Conservation (phyloP, 1,140 invertebrate genomes). For the Sesamia nonagrioides region DNA sequence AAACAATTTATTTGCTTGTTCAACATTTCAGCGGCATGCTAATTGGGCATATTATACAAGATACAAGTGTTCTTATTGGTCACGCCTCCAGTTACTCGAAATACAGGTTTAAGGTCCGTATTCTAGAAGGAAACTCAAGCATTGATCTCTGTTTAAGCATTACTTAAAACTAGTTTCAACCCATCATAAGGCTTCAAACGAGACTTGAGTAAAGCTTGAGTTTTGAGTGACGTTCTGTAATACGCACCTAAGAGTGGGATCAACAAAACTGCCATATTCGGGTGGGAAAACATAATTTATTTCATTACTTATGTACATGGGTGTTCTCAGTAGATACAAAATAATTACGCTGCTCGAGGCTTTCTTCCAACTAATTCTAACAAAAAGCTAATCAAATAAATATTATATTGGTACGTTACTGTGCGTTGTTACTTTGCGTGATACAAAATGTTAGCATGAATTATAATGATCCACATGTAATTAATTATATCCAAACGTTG, state of each 20-base stretch:
- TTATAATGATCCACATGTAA: conserved; percentile 35
- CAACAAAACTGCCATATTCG: conserved; percentile 28
- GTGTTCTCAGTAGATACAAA: conserved; percentile 75
- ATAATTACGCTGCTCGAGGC: conserved; percentile 72
- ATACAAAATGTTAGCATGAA: conserved; percentile 70
- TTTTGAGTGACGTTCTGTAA: too few relatives aligned
- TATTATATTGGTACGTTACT: conserved; percentile 70
- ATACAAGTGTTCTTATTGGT: background rate
- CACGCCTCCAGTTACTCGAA: background rate
- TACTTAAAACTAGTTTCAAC: too few relatives aligned
- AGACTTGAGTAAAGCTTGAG: too few relatives aligned
- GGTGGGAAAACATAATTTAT: conserved; percentile 85
- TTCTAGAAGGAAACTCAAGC: too few relatives aligned
- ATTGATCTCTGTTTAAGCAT: too few relatives aligned
- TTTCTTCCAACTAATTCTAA: conserved; percentile 67
- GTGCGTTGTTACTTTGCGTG: conserved; percentile 73
- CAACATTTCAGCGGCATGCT: background rate
- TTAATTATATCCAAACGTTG: conserved; percentile 33
- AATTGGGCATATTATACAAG: background rate
- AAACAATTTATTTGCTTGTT: background rate
- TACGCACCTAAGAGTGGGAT: too few relatives aligned
- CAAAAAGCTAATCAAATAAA: conserved; percentile 71
- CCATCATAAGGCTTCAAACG: too few relatives aligned
- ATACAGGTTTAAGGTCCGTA: conserved; percentile 21
- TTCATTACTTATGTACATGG: conserved; percentile 80